Base-by-base conservation (phyloP, 2,113 vertebrate genomes). In the Bufo gargarizans region DNA sequence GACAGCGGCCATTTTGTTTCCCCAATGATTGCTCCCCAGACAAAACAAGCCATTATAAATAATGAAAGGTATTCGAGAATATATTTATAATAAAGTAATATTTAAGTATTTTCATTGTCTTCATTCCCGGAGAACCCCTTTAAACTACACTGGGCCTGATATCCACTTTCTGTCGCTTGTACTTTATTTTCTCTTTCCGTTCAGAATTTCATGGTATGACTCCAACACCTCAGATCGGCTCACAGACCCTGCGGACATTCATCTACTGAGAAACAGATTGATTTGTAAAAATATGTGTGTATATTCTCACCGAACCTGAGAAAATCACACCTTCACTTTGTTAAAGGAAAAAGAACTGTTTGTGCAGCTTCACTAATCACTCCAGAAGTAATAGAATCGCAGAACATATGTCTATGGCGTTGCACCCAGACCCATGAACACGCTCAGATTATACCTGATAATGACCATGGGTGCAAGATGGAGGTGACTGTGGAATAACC, bases 281-380 rank as follows among this genome's bases (percentile, higher is more conserved):
- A 77, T 91, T 92, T 92, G 94, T 95, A 93, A 94, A 94, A 95
- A 94, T 93, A 93, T 89, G 93, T 92, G 93, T 92, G 92, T 91
- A 80, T 92, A 91, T 95, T 95, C 94, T 95, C 94, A 91, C 92
- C 88, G 93, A 95, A 95, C 94, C 95, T 94, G 95, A 95, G 94
- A 95, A 94, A 93, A 94, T 95, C 92, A 92, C 94, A 95, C 94
- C 93, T 96, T 92, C 90, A 91, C 91, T 94, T 94, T 93, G 93
- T 94, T 92, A 89, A 67, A 89, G 87, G 47, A 88, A 65, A 80
- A 72, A 83, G 43, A 93, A 91, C 93, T 94, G 93, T 94, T 93
- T 94, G 91, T 93, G 91, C 86, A 53, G 90, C 93, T 94, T 91
- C 91, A 89, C 86, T 92, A 93, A 93, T 93, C 94, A 92, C 93